Base-by-base conservation (phyloP, 53 echinoderm and acorn worm species). In the Holothuria scabra region DNA sequence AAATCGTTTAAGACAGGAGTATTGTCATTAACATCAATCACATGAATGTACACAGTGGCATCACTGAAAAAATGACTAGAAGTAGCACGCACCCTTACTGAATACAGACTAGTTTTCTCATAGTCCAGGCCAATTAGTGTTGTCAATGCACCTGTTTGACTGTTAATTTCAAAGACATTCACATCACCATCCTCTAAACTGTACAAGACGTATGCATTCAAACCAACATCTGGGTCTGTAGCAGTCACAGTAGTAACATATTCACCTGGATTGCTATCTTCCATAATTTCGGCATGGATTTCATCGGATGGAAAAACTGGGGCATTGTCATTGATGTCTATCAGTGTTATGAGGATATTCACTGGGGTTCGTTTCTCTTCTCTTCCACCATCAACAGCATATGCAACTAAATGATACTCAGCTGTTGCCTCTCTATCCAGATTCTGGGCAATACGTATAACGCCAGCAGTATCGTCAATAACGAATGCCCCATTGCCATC, bases 11-110 rank as follows among this genome's bases (percentile, higher is more conserved):
- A 67, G 23, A 99, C 65, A 8, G 99, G 99, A 4, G 60, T 68
- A 71, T 99, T 99, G 89, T 99, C 99, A 44, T 99, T 99, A n/a
- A 84, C 85, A 75, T 99, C 99, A 59, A 84, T 19, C 46, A 97
- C 91, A 31, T 93, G 89, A 61, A 99, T 89, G 71, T 72, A 65
- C 13, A 99, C 87, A 5, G 33, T 81, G 46, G 91, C 95, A 46
- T 90, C 80, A 28, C 69, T 91, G 76, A 99, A 99, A 52, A 91
- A 94, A 5, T 93, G 94, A 24, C 88, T 86, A 21, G 94, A 95
- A 8, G 94, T 99, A 3, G 99, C 99, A 26, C 91, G 89, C 55
- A 99, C 87, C 14, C 69, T 84, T 31, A 99, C 87, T 8, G 76
- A 70, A 65, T 99, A 99, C 74, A 87, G 70, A n/a, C 75, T 91